These are phyloP conservation scores for Lutjanus campechanus DNA, from an alignment of 2,797 vertebrate genomes.

Conservation along the genomic window DNA sequence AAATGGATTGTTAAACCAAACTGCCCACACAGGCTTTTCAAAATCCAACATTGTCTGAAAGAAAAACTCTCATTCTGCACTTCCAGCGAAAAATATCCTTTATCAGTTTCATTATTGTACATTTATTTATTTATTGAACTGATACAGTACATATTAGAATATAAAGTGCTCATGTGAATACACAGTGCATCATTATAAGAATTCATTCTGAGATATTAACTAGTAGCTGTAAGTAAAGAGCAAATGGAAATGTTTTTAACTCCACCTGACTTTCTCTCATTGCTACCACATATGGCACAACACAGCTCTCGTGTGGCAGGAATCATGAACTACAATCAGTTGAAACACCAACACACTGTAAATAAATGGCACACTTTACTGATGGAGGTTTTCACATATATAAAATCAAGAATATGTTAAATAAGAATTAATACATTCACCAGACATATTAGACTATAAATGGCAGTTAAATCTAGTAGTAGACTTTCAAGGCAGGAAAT, in stretches of 20 bases:
- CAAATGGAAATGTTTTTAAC: neutral
- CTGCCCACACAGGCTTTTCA: neutral
- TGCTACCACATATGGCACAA: conserved; percentile 1
- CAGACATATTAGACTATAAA: neutral
- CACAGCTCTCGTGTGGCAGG: conserved; percentile 43
- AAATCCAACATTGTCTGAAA: neutral
- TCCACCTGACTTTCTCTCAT: neutral
- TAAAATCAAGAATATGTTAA: conserved; percentile 8
- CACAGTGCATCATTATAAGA: neutral
- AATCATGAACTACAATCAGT: neutral
- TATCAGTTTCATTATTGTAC: neutral
- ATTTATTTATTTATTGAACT: conserved; percentile 23
- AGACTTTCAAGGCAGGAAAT: neutral
- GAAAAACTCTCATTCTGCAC: neutral
- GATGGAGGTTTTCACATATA: neutral
- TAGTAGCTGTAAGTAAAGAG: neutral
- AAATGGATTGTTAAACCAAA: neutral
- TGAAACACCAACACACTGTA: neutral
- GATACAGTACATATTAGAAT: neutral
- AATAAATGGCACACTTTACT: neutral
- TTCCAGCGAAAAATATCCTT: neutral
- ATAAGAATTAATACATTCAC: conserved; percentile 13
- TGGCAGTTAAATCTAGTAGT: neutral
- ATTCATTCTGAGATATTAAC: neutral
- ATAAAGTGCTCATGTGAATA: neutral